These are phyloP conservation scores for Scrobipalpa atriplicella DNA, from an alignment of 2,888 invertebrate species.

Conservation along the genomic window DNA sequence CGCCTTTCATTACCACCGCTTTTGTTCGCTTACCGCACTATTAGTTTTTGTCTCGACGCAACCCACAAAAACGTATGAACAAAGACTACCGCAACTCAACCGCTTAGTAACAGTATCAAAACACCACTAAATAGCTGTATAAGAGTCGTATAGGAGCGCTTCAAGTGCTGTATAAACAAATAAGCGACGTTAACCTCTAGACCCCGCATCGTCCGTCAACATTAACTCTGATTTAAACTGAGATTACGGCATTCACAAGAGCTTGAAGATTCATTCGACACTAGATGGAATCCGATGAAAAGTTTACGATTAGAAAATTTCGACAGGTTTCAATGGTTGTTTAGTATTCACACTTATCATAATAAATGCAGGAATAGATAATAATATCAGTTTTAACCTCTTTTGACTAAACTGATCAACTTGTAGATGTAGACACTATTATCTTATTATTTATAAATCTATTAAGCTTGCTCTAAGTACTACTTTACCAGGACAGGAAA, in stretches of 20 bases:
- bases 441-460: too few species aligned
- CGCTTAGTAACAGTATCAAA: slow-evolving; percentile 44
- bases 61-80: slow-evolving; percentile 56
- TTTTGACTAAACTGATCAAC: neutral
- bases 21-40: slow-evolving; percentile 63
- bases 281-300: neutral
- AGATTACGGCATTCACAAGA: slow-evolving; percentile 45
- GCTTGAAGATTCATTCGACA: slow-evolving; percentile 2
- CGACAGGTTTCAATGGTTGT: neutral
- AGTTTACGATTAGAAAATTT: slow-evolving; percentile 1
- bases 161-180: slow-evolving; percentile 52
- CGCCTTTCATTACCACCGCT: slow-evolving; percentile 56
- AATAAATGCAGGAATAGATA: neutral
- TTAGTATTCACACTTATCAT: neutral
- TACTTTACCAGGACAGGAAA: too few species aligned
- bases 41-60: slow-evolving; percentile 60
- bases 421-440: too few species aligned
- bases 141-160: slow-evolving; percentile 46
- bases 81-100: slow-evolving; percentile 48
- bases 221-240: slow-evolving; percentile 45
- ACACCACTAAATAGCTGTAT: slow-evolving; percentile 35
- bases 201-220: slow-evolving; percentile 50
- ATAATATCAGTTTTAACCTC: too few species aligned
- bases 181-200: slow-evolving; percentile 52
- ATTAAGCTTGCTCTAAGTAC: too few species aligned